Evolutionary conservation across 2,888 invertebrate genomes (phyloP).

Genomic region (Drosophila seclusa): DNA sequence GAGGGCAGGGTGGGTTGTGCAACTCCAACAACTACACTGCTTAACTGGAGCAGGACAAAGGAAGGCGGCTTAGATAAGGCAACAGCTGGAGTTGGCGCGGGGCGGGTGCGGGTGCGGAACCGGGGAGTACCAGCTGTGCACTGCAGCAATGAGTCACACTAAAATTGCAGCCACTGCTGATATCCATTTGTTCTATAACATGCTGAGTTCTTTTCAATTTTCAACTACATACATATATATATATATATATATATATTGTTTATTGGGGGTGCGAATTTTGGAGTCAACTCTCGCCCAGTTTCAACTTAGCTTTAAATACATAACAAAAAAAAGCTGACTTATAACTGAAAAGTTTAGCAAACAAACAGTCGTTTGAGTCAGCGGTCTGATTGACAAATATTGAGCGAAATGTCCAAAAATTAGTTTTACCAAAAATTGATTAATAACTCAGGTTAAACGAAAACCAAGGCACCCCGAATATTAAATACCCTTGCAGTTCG

Average conservation of each 20-base stretch:
- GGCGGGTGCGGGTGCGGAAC: neutral
- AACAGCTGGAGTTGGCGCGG: conserved; percentile 41
- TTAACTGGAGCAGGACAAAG: conserved; percentile 50
- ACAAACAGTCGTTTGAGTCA: neutral
- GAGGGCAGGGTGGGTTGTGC: conserved; percentile 21
- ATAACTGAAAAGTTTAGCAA: neutral
- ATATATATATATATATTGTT: neutral
- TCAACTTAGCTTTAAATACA: neutral
- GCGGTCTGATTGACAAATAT: neutral
- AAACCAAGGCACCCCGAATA: neutral
- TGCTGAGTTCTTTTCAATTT: conserved; percentile 7
- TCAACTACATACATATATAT: neutral
- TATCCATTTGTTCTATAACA: conserved; percentile 3
- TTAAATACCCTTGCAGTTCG: neutral
- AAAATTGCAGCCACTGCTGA: conserved; percentile 1
- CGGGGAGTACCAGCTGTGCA: conserved; percentile 6
- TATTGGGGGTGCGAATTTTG: neutral
- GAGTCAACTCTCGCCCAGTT: neutral
- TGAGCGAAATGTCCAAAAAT: neutral
- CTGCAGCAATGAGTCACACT: conserved; percentile 40
- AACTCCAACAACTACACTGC: conserved; percentile 38
- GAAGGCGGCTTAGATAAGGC: conserved; percentile 41
- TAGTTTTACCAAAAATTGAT: neutral
- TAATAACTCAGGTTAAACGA: neutral
- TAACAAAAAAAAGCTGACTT: neutral